A percentile compares a stretch with the other conserved stretches of the same genome.
Conservation (phyloP, 2,797 vertebrate genomes). For the Sebastes melanostomus region DNA sequence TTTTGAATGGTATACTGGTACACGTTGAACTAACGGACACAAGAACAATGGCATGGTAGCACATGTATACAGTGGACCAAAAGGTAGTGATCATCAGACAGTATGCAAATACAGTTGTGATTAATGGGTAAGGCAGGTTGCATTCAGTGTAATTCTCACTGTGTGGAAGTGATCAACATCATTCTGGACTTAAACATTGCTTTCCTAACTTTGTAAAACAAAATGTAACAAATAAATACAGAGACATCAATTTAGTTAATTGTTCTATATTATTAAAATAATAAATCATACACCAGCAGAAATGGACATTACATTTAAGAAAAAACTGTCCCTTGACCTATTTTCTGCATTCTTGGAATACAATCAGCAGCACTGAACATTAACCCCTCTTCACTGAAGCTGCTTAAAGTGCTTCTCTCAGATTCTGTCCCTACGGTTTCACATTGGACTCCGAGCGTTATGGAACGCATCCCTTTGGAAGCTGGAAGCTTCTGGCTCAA, state of each 20-base stretch:
- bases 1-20: background rate
- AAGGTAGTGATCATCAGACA: background rate
- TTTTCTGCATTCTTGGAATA: background rate
- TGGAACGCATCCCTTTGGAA: background rate
- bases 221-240: no score
- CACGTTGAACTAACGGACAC: background rate
- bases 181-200: background rate
- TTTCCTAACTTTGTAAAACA: no score
- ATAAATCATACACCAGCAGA: no score
- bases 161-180: background rate
- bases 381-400: background rate
- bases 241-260: rapidly evolving
- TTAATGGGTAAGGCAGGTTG: background rate
- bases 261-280: no score
- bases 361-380: background rate
- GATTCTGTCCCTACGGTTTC: background rate
- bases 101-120: background rate
- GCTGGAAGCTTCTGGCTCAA: background rate
- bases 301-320: background rate
- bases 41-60: background rate
- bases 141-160: background rate
- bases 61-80: background rate
- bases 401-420: background rate
- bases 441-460: background rate
- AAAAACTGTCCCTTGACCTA: background rate